Base-by-base conservation (phyloP, 2,888 invertebrate genomes). In the Heliconius erato region DNA sequence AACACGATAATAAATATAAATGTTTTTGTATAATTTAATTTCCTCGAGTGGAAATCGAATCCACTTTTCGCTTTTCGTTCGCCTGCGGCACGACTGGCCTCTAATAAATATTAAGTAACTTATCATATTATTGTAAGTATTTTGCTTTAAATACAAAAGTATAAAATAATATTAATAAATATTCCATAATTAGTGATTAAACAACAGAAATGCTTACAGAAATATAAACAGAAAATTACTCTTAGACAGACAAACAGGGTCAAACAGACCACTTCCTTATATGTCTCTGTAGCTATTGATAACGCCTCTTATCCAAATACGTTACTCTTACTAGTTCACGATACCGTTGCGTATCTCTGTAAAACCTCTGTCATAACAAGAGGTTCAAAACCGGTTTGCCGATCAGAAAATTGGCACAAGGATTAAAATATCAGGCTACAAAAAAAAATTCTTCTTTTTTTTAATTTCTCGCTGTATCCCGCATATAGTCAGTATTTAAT, bases 281-380 rank as follows among this genome's bases (percentile, higher is more conserved):
- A 26, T 63, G 19, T 49, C 7, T 7, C 40, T 26, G 19, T 40
- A 49, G 65, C 67, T 26, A 54, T 71, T 82, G 83, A 67, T 65
- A 63, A 67, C 54, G 54, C 79, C n/a, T 74, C 80, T 80, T 84
- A 78, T 80, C 74, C 80, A 82, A 83, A 84, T 80, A 81, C 78
- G 79, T 63, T 81, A 7, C 23, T 54, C 19, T 54, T 54, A 67
- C 67, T 54, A 74, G 83, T 77, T 72, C 79, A 82, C 49, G 77
- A 82, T 82, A 84, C 82, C 82, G 81, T 82, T 82, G 74, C 68
- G 69, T 69, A 69, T 81, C 74, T 72, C 63, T 79, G 44, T 67
- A 63, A 44, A 79, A 54, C 80, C 74, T 80, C 79, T 40, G 11
- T 65, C 80, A 79, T 71, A 77, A 14, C 67, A 49, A 72, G 26